Percentiles rank a stretch among this genome's conserved stretches.
phyloP scores from a whole-genome alignment of 2,113 vertebrate species.

The Scytalopus superciliaris region DNA sequence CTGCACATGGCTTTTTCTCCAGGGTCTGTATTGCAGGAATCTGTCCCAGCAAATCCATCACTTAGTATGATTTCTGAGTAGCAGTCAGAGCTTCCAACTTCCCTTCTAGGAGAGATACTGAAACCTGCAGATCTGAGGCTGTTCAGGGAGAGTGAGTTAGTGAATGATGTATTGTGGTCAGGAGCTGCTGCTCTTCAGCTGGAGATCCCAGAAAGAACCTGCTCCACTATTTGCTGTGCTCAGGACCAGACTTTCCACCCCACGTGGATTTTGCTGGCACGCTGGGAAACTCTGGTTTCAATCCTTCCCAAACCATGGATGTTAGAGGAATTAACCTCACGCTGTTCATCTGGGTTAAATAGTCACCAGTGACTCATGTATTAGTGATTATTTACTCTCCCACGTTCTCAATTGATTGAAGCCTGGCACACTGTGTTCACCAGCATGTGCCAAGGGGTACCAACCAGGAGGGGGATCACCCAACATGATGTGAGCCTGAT shows the following conservation, averaged over 20 bases:
- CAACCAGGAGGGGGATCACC: not conserved
- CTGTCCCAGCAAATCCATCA: not conserved
- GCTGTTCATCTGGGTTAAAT: fast-evolving
- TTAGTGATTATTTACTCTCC: not conserved
- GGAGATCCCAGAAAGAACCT: not conserved
- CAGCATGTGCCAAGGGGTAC: not conserved
- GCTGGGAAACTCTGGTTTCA: not conserved
- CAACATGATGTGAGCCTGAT: not conserved
- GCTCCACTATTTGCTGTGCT: fast-evolving
- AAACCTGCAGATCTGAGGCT: not conserved
- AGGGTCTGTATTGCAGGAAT: not conserved
- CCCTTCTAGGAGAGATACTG: not conserved
- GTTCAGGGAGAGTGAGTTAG: not conserved
- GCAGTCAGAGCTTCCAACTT: not conserved
- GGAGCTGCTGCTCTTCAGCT: not conserved
- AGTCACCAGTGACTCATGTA: not conserved
- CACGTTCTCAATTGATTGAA: not conserved
- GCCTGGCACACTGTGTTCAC: not conserved
- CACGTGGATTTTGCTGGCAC: not conserved
- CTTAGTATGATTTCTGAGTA: not conserved
- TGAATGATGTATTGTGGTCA: not conserved
- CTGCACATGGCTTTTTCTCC: not conserved
- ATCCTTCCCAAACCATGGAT: not conserved
- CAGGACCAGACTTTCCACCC: not conserved
- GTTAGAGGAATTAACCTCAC: not conserved